A percentile compares a stretch with the other conserved stretches of the same genome.
phyloP scores from a whole-genome alignment of 1,140 invertebrate genomes.

The Diachasmimorpha longicaudata region DNA sequence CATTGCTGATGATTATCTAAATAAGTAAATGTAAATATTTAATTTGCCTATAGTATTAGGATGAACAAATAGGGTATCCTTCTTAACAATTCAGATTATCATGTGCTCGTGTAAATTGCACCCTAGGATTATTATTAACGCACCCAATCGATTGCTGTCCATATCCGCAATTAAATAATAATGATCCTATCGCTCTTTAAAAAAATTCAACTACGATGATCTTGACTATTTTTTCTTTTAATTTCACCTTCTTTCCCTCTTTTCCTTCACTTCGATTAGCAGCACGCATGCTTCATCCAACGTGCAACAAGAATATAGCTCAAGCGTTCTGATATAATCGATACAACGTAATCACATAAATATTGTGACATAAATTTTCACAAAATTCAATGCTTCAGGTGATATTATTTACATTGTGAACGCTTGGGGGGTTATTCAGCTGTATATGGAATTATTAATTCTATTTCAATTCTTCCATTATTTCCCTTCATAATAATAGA shows the following conservation, averaged over 20 bases:
- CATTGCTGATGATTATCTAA: not conserved
- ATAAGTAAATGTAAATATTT: not conserved
- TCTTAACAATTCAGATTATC: not conserved
- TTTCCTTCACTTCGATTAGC: not conserved
- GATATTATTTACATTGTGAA: no score
- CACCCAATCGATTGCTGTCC: not conserved
- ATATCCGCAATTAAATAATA: not conserved
- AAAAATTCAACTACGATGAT: conserved; percentile 23
- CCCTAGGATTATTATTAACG: not conserved
- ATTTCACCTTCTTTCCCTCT: not conserved
- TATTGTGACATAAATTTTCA: no score
- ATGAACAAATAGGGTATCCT: not conserved
- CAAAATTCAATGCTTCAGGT: no score
- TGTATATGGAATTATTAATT: no score
- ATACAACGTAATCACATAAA: not conserved
- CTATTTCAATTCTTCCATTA: no score
- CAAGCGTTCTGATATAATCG: not conserved
- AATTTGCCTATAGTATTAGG: not conserved
- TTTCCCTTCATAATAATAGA: no score
- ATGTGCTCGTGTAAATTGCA: not conserved
- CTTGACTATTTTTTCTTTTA: conserved; percentile 33
- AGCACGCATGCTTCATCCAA: conserved; percentile 1
- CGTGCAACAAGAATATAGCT: not conserved
- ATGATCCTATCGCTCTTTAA: conserved; percentile 17
- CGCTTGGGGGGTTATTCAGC: no score